Percentiles rank a stretch among this genome's conserved stretches.
phyloP scores from a whole-genome alignment of 2,888 invertebrate species.

The Pachycephus smyrnensis region DNA sequence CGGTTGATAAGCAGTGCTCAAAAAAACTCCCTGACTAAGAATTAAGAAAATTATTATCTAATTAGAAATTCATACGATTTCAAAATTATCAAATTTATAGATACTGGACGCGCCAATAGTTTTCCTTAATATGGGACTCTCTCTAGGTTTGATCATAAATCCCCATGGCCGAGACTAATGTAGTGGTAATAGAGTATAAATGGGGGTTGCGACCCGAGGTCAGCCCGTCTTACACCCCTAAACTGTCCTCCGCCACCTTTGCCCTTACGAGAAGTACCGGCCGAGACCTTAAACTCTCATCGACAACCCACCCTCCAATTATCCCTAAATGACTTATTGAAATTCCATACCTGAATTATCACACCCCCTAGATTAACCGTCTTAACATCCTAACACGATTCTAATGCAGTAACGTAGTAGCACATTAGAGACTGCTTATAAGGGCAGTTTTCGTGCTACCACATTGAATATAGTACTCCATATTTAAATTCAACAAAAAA shows the following conservation, averaged over 20 bases:
- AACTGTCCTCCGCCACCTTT: slow-evolving; percentile 63
- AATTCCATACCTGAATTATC: slow-evolving; percentile 23
- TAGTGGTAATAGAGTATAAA: slow-evolving; percentile 67
- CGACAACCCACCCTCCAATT: slow-evolving; percentile 36
- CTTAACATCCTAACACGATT: neutral
- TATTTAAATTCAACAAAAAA: neutral
- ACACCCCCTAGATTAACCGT: neutral
- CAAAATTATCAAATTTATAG: neutral
- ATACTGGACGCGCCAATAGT: slow-evolving; percentile 38
- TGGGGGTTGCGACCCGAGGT: slow-evolving; percentile 65
- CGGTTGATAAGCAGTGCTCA: slow-evolving; percentile 65
- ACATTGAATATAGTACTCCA: neutral
- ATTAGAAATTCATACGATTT: neutral
- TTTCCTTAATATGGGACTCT: slow-evolving; percentile 54
- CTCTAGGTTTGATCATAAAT: slow-evolving; percentile 59
- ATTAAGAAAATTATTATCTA: neutral
- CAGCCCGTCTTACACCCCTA: slow-evolving; percentile 65
- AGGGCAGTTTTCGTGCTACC: neutral
- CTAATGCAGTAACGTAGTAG: neutral
- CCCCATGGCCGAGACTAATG: slow-evolving; percentile 63
- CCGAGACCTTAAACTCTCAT: slow-evolving; percentile 64
- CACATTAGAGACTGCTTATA: neutral
- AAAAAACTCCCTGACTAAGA: slow-evolving; percentile 44
- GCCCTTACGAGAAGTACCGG: slow-evolving; percentile 55
- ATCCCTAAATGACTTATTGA: slow-evolving; percentile 40